Conservation (phyloP, 2,888 invertebrate genomes). For the Napeogenes sylphis region DNA sequence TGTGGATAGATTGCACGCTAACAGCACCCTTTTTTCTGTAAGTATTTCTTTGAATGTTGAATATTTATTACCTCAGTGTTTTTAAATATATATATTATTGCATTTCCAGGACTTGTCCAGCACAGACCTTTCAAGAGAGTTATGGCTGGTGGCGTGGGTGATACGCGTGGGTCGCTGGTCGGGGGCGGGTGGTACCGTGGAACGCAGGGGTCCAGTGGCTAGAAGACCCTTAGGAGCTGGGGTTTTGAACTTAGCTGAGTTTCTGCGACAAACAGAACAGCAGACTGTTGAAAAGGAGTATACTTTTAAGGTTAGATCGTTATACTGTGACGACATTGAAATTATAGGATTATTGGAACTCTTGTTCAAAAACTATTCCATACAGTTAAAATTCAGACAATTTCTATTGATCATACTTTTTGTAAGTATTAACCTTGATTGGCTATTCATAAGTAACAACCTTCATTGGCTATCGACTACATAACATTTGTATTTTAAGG, state of each 20-base stretch:
- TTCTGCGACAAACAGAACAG: conserved; percentile 74
- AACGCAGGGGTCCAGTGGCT: conserved; percentile 73
- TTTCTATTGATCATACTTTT: too few species aligned
- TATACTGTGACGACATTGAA: too few species aligned
- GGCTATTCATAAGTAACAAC: too few species aligned
- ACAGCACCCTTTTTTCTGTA: conserved; percentile 92
- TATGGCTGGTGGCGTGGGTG: conserved; percentile 93
- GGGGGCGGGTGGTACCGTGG: conserved; percentile 73
- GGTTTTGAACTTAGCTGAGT: conserved; percentile 85
- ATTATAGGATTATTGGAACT: too few species aligned
- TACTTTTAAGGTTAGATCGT: conserved; percentile 80
- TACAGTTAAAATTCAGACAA: too few species aligned
- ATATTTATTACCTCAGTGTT: too few species aligned
- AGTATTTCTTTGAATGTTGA: conserved; percentile 34
- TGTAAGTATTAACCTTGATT: too few species aligned
- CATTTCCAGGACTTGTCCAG: conserved; percentile 85
- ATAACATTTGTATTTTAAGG: conserved; percentile 61
- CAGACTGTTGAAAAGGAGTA: conserved; percentile 87
- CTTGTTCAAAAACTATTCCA: too few species aligned
- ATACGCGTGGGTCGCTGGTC: conserved; percentile 93
- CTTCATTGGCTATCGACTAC: too few species aligned
- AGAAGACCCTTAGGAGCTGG: conserved; percentile 92
- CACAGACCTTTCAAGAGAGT: conserved; percentile 89
- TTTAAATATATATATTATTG: too few species aligned
- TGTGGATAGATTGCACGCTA: conserved; percentile 90